phyloP scores from a whole-genome alignment of 2,888 invertebrate species.

The Allacma fusca region DNA sequence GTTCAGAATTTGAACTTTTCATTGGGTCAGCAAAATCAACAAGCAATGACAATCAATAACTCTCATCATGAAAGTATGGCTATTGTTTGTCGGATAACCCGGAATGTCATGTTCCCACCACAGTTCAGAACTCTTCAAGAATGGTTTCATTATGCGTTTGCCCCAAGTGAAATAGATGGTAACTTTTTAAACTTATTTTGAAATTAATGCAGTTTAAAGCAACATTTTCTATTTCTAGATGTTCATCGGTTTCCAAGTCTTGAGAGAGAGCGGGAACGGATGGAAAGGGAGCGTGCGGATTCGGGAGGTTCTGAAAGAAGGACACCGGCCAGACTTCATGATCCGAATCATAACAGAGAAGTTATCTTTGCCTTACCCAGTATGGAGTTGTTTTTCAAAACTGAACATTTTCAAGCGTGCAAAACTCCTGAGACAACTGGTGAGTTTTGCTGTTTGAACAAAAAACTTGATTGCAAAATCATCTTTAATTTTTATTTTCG shows the following conservation, averaged over 20 bases:
- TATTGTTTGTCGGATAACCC: conserved; percentile 89
- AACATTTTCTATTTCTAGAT: conserved; percentile 67
- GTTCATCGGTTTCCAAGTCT: conserved; percentile 90
- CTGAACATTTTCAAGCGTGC: conserved; percentile 85
- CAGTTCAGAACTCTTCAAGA: conserved; percentile 93
- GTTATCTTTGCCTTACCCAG: conserved; percentile 96
- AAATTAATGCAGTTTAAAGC: neutral
- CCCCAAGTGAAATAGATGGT: conserved; percentile 94
- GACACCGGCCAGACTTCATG: conserved; percentile 71
- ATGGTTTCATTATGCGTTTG: conserved; percentile 97
- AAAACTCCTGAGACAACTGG: conserved; percentile 74
- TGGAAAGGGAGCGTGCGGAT: conserved; percentile 65
- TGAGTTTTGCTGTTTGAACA: conserved; percentile 65
- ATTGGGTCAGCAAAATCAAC: conserved; percentile 74
- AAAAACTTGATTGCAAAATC: too few relatives aligned
- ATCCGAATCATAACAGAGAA: conserved; percentile 85
- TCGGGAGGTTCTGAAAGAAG: conserved; percentile 64
- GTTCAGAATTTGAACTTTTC: conserved; percentile 91
- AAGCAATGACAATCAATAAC: conserved; percentile 67
- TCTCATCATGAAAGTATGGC: conserved; percentile 88
- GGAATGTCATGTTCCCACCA: conserved; percentile 92
- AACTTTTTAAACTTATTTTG: conserved; percentile 59
- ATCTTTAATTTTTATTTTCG: too few relatives aligned
- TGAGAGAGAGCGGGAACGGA: conserved; percentile 73
- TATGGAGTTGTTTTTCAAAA: conserved; percentile 89